phyloP scores from a whole-genome alignment of 1,140 invertebrate species.

The Tigriopus japonicus region DNA sequence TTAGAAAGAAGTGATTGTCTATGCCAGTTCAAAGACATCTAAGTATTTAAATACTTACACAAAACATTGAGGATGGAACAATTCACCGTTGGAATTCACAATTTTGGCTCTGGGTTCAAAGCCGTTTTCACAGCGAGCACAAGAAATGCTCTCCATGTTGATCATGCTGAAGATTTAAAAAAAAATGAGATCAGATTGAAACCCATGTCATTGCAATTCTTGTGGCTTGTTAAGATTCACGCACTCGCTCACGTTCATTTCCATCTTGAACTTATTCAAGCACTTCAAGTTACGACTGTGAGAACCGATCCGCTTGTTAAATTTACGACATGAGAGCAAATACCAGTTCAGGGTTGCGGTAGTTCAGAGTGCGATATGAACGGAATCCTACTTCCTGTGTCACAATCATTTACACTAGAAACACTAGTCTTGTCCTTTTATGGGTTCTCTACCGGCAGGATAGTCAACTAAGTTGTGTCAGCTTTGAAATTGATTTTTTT shows the following conservation, averaged over 20 bases:
- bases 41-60: conserved; percentile 51
- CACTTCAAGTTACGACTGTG: not conserved
- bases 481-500: no score
- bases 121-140: conserved; percentile 77
- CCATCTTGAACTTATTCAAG: not conserved
- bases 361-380: no score
- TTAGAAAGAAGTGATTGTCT: conserved; percentile 13
- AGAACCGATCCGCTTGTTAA: no score
- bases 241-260: not conserved
- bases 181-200: not conserved
- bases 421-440: no score
- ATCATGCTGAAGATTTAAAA: not conserved
- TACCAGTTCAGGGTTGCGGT: no score
- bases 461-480: no score
- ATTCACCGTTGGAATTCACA: conserved; percentile 91
- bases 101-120: conserved; percentile 93
- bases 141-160: conserved; percentile 44
- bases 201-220: not conserved
- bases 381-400: no score
- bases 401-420: no score
- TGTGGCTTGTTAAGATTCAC: not conserved
- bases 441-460: no score
- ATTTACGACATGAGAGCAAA: no score
- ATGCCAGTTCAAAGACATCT: not conserved
- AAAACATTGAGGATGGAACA: conserved; percentile 98